These are phyloP conservation scores for Lordiphosa collinella DNA, from an alignment of 1,140 invertebrate species.

Conservation along the genomic window DNA sequence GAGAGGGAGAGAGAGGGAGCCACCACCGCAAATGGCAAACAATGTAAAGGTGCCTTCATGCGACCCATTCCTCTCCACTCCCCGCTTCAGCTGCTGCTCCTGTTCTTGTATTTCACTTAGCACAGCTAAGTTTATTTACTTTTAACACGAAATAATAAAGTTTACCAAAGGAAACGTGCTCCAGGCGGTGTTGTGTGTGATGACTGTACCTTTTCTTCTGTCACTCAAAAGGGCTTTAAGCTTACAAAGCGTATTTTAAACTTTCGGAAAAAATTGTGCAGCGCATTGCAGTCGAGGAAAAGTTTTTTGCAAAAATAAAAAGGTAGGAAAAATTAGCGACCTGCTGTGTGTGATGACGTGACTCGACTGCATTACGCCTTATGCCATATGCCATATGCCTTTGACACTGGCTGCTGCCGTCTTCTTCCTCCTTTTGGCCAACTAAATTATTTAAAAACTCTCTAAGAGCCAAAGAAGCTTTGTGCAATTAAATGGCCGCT, in stretches of 20 bases:
- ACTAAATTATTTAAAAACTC: constrained; percentile 74
- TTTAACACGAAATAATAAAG: constrained; percentile 76
- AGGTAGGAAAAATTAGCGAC: constrained; percentile 71
- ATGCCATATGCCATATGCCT: constrained; percentile 40
- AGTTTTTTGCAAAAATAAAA: constrained; percentile 45
- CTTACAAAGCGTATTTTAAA: constrained; percentile 37
- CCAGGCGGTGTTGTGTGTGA: constrained; percentile 24
- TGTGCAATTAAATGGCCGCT: constrained; percentile 70
- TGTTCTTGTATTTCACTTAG: constrained; percentile 44
- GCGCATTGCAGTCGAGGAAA: constrained; percentile 54
- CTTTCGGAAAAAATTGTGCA: constrained; percentile 14
- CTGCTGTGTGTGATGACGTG: constrained; percentile 54
- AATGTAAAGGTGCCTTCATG: constrained; percentile 46
- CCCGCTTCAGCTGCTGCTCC: not conserved
- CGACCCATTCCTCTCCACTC: not conserved
- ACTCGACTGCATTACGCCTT: constrained; percentile 53
- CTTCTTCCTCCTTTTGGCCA: constrained; percentile 21
- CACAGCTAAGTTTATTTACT: constrained; percentile 70
- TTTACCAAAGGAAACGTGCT: constrained; percentile 73
- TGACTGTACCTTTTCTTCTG: constrained; percentile 26
- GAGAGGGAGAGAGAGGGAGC: constrained; percentile 22
- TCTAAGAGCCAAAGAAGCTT: constrained; percentile 64
- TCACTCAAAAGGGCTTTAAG: constrained; percentile 37
- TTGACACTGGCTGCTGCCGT: constrained; percentile 28
- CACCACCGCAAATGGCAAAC: constrained; percentile 53